Evolutionary conservation across 2,113 vertebrate genomes (phyloP).

Genomic region (Rhagologus leucostigma): DNA sequence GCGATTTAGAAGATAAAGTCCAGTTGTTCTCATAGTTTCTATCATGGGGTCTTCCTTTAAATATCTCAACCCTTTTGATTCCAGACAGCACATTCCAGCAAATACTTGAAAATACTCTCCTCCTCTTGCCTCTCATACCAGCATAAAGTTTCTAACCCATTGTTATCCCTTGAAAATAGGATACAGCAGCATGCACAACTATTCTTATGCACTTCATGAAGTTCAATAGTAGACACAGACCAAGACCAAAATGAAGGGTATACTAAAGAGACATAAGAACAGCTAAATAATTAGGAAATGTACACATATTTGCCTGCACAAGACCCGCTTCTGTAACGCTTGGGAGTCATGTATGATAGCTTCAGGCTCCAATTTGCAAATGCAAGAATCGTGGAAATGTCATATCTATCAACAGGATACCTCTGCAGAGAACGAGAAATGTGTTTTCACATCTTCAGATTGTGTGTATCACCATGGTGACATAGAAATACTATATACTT

Average conservation of each 20-base stretch:
- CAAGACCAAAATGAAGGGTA: neutral
- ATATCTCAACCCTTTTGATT: neutral
- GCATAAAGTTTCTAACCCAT: neutral
- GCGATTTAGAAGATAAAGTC: neutral
- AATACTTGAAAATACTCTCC: neutral
- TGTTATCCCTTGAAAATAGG: neutral
- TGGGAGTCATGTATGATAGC: neutral
- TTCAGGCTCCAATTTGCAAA: neutral
- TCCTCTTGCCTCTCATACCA: neutral
- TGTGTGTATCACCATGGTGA: neutral
- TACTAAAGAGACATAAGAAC: neutral
- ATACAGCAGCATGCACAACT: neutral
- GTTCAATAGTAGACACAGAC: neutral
- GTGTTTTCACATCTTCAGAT: neutral
- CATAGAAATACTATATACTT: neutral
- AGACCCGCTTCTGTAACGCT: neutral
- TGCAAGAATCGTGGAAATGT: neutral
- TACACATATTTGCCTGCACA: neutral
- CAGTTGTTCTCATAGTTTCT: neutral
- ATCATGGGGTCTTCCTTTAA: neutral
- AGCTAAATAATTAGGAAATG: neutral
- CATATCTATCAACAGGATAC: neutral
- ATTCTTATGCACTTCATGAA: neutral
- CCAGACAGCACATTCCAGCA: neutral
- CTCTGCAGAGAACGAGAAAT: neutral